A percentile compares a stretch with the other conserved stretches of the same genome.
phyloP scores from a whole-genome alignment of 2,888 invertebrate genomes.

The Danaus chrysippus region DNA sequence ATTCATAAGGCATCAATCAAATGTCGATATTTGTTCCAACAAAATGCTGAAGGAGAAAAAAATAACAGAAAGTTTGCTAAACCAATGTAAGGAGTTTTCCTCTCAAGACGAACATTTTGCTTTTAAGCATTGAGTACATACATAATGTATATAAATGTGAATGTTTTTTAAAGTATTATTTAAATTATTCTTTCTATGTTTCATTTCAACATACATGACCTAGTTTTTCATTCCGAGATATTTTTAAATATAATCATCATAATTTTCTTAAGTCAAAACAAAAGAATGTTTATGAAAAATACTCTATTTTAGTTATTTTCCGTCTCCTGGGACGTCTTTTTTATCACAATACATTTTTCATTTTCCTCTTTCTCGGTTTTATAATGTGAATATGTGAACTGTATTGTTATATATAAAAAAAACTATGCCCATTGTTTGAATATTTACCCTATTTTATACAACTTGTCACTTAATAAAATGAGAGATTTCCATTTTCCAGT shows the following conservation, averaged over 20 bases:
- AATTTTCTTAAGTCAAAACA: background rate
- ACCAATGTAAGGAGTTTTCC: background rate
- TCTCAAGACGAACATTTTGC: background rate
- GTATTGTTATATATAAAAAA: no score
- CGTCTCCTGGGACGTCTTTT: background rate
- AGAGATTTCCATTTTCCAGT: no score
- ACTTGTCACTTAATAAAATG: no score
- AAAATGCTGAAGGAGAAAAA: background rate
- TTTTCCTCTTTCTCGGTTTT: background rate
- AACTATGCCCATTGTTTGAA: no score
- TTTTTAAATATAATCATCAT: background rate
- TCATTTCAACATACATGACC: no score
- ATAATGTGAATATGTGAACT: background rate
- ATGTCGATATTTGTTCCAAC: background rate
- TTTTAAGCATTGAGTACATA: background rate
- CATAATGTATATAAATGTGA: no score
- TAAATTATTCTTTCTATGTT: no score
- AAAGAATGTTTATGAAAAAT: background rate
- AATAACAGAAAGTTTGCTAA: background rate
- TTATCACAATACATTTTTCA: background rate
- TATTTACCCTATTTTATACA: no score
- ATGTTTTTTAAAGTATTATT: no score
- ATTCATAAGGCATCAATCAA: slow-evolving; percentile 6
- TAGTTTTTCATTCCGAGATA: background rate
- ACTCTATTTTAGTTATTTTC: background rate